Base-by-base conservation (phyloP, 92 coral and sea anemone species). In the Blastomussa wellsi region DNA sequence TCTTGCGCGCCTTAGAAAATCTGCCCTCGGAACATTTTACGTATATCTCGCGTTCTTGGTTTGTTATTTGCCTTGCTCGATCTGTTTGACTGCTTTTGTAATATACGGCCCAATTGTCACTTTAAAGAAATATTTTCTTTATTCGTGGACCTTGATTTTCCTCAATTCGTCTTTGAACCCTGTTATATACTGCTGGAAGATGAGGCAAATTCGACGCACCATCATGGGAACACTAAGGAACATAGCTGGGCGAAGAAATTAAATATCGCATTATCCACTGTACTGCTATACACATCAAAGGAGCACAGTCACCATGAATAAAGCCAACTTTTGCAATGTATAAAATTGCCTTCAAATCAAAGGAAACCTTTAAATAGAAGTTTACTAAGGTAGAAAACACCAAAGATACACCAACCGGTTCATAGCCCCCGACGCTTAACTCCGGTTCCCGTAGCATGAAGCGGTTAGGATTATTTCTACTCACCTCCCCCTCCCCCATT, bases 91-190 rank as follows among this genome's bases (percentile, higher is more conserved):
- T 32, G 38, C 73, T 29, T 68, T 68, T 36, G 41, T 35, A 32
- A 68, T 68, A 6, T 36, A 6, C 41, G 39, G 41, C 37, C 74
- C 37, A 22, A 68, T 16, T 35, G 35, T 36, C 0, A 15, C 39
- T 3, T 32, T 68, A 22, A 33, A 36, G 39, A 68, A 33, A 68
- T 68, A 33, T 68, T 33, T 15, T 15, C 41, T 68, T 32, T 68
- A 29, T 35, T 68, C 74, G 0, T 29, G 37, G n/a, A 35, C 74
- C 9, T 24, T 68, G 74, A 36, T 68, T 4, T 68, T 67, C 13
- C 39, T 67, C 38, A 67, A 70, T 70, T 70, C 75, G 19, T 70
- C 75, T 70, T 17, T 70, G 16, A 70, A 70, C 19, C 75, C 75
- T 70, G 75, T 70, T 70, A 70, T 70, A 16, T 36, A 70, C 48